Evolutionary conservation across 2,888 invertebrate species (phyloP).

Genomic region (Helobdella robusta): DNA sequence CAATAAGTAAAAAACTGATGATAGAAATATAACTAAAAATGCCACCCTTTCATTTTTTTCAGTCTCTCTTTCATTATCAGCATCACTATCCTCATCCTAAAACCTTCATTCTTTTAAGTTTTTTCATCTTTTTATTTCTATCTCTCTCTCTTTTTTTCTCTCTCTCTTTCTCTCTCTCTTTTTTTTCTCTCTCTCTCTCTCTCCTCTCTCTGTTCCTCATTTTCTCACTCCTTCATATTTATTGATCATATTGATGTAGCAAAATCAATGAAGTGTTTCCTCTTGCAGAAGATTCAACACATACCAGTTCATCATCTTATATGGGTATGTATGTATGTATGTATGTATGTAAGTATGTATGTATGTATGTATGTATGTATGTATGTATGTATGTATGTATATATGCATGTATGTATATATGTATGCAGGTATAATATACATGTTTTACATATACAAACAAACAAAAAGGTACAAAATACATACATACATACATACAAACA

Average conservation of each 20-base stretch:
- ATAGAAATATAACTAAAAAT: too few relatives aligned
- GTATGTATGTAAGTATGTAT: slow-evolving; percentile 1
- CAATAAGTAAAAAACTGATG: too few relatives aligned
- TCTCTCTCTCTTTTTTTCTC: not conserved
- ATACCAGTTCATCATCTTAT: too few relatives aligned
- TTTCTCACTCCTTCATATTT: not conserved
- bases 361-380: slow-evolving; percentile 2
- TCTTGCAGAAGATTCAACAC: not conserved
- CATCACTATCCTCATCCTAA: not conserved
- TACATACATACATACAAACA: not conserved
- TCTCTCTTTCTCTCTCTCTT: not conserved
- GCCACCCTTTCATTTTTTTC: too few relatives aligned
- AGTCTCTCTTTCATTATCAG: too few relatives aligned
- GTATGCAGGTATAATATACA: not conserved
- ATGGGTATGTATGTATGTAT: not conserved
- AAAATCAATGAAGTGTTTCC: not conserved
- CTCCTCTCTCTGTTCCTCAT: not conserved
- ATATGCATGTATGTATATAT: slow-evolving; percentile 2
- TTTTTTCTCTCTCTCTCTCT: not conserved
- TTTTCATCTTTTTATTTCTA: not conserved
- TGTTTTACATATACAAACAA: too few relatives aligned
- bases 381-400: slow-evolving; percentile 2
- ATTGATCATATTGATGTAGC: not conserved
- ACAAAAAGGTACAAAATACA: too few relatives aligned
- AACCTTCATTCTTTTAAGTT: not conserved